Base-by-base conservation (phyloP, 2,797 vertebrate species). In the Philypnodon macrostomus region DNA sequence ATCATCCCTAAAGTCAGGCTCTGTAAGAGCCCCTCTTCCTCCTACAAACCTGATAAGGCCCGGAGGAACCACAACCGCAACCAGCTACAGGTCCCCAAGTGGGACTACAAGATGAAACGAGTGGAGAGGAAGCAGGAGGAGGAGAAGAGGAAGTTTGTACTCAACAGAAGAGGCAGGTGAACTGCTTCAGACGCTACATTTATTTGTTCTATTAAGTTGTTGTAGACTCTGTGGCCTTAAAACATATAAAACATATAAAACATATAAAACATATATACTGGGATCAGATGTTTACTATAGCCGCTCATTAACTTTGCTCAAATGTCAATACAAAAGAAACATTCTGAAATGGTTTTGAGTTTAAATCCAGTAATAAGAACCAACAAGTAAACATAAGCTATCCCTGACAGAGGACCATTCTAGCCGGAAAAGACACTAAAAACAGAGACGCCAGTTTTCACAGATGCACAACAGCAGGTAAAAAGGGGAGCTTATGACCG, bases 101-200 rank as follows among this genome's bases (percentile, higher is more conserved):
- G 96, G 95, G 85, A 90, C 16, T 98, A 98, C 85, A 97, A 95
- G 67, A 93, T 94, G 74, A 75, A 92, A 27, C 93, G 86, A 65
- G 90, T 94, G 53, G 91, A 94, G 56, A 85, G 81, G 73, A 89
- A 73, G 70, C 89, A 78, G 1, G 91, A 95, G 38, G 78, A 84
- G 37, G 90, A 93, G 30, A 87, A 70, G 21, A 58, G 63, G 38
- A 90, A 68, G 63, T 36, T 65, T 75, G 9, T 77, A n/a, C 12
- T 49, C 24, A 8, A 48, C 21, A 49, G 36, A 17, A 84, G 47
- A 38, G 81, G 62, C 56, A 80, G 62, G 60, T 81, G 67, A 86
- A n/a, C n/a, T n/a, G n/a, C n/a, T n/a, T n/a, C n/a, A n/a, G n/a
- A n/a, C n/a, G n/a, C n/a, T n/a, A n/a, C n/a, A n/a, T n/a, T n/a